Base-by-base conservation (phyloP, 2,888 invertebrate genomes). In the Ichneumoninae sp. region DNA sequence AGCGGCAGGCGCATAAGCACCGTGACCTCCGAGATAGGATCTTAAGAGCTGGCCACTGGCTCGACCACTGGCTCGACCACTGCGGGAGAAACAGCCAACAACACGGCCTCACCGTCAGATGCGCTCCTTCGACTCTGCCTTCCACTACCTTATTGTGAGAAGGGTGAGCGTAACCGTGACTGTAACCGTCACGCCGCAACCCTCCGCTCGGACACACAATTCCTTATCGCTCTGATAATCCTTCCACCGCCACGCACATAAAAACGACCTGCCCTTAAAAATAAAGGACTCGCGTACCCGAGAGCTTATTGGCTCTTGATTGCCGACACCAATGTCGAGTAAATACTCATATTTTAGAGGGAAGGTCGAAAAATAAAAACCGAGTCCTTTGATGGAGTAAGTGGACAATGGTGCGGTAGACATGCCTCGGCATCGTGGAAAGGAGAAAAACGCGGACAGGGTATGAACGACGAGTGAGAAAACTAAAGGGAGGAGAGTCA, bases 1-100 rank as follows among this genome's bases (percentile, higher is more conserved):
- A 90, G 92, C 91, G 90, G 89, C 90, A 84, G 90, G 90, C 89
- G 89, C 90, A 92, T 92, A 93, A 93, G 92, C 91, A 93, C 93
- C 93, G 92, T 93, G 93, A 93, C 93, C 93, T 92, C 91, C 89
- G 89, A 88, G 93, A 93, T 93, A 93, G 83, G 89, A 93, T 93
- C 93, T 92, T 88, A 89, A 92, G 88, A 87, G 86, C 83, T 83
- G 84, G 85, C 87, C 87, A 87, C 85, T 85, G 83, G 83, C 79
- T 54, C 71, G 85, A 79, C 87, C 87, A 87, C 85, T 85, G 83
- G 83, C 79, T 54, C 71, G 85, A 79, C 50, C 74, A 79, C 79
- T 69, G 76, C 83, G 81, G 75, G 83, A 84, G 79, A 73, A 80
- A 82, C 74, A 83, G 80, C 78, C 44, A 16, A 47, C 44, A 47